Base-by-base conservation (phyloP, 1,140 invertebrate species). In the Hirudo medicinalis region DNA sequence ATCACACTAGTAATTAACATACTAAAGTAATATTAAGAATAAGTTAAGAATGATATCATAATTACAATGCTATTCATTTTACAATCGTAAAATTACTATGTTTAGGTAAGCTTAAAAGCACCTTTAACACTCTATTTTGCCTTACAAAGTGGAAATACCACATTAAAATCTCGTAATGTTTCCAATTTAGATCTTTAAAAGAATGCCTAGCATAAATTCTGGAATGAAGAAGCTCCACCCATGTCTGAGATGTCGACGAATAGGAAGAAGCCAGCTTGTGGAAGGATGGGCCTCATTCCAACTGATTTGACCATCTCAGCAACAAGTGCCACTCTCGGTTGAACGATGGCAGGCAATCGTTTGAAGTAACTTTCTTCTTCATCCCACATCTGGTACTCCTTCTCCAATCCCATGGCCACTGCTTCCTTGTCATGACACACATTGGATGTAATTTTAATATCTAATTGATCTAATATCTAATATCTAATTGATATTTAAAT, bases 181-280 rank as follows among this genome's bases (percentile, higher is more conserved):
- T 2, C 57, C 9, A 63, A 63, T 11, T 2, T 1, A 63, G 57
- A 63, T 63, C 22, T 57, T 4, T n/a, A 32, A 63, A 63, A 63
- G 9, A 5, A 63, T 4, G 1, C 0, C 2, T 1, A 63, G 17
- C 1, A 32, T 25, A n/a, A 63, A 63, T 25, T 63, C 3, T 63
- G 29, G 29, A 63, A 63, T 63, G 11, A 32, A 15, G 22, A 25
- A n/a, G 9, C 36, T 70, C 13, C 66, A 81, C 79, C 75, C 15
- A 82, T 71, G 54, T 78, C 76, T 11, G 79, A 87, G 87, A 92
- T 95, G 81, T 98, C 90, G 2, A 92, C 93, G 17, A 98, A 78
- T 85, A 99, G 91, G 80, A 99, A 98, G 81, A 97, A 99, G 0
- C 95, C 94, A n/a, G 91, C 94, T 70, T 98, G 90, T 0, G 96